Base-by-base conservation (phyloP, 2,797 vertebrate species). In the Rachycentron canadum region DNA sequence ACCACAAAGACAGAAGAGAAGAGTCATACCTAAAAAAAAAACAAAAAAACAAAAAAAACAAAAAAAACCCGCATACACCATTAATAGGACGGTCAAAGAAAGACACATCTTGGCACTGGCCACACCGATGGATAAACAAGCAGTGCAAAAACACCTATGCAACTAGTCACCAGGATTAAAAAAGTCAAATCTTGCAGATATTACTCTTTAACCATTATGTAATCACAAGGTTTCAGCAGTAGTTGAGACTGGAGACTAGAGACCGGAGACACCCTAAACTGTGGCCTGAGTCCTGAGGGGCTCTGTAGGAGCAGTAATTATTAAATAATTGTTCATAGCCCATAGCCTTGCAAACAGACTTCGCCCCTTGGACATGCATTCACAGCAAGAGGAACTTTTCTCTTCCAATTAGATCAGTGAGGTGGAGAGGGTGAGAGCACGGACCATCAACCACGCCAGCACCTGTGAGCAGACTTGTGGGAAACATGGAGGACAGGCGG, bases 261-360 rank as follows among this genome's bases (percentile, higher is more conserved):
- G n/a, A n/a, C n/a, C 32, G 32, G 32, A 32, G 72, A 89, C 30
- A 30, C 64, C 47, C 73, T 77, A 84, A 90, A 85, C 73, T 60
- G 76, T 67, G 53, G 49, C 68, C 28, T 41, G 4, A 34, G 70
- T 62, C 85, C 58, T 40, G 8, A 59, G 74, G 82, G 87, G 73
- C 58, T 69, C 66, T 8, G 8, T 36, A 55, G 61, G 59, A 72
- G 77, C 73, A 58, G 81, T 90, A 89, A 90, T 91, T 91, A 91
- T 93, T 90, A 78, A 90, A 92, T 84, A 91, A 91, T 88, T 89
- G 87, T 86, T 91, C 84, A 75, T 76, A 55, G 88, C 75, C 80
- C 21, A 69, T 68, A 83, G 88, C 78, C 73, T 63, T 3, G 41
- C 2, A 68, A 81, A 69, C 86, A 86, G 80, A 86, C 80, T 58